These are phyloP conservation scores for Alloscopus bannaensis DNA, from an alignment of 2,888 invertebrate species.

Conservation along the genomic window DNA sequence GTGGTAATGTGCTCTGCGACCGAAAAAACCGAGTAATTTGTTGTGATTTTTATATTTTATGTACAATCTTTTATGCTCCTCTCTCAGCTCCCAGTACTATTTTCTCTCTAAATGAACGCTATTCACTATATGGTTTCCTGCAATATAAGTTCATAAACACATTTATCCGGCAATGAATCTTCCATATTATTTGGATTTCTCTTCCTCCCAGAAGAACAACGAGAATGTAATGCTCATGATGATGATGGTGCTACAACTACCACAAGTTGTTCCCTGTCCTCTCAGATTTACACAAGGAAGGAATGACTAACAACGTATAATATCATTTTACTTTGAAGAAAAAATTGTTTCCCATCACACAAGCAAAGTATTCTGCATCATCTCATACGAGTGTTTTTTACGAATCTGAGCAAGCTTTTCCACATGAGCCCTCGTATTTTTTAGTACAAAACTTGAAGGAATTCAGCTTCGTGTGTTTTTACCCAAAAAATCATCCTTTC, in stretches of 20 bases:
- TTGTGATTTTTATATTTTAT: conserved; percentile 56
- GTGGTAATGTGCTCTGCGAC: conserved; percentile 44
- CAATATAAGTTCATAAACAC: conserved; percentile 57
- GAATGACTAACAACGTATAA: too few relatives aligned
- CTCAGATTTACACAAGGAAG: too few relatives aligned
- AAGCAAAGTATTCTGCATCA: too few relatives aligned
- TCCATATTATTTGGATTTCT: conserved; percentile 43
- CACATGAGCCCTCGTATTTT: not conserved
- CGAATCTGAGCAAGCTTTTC: not conserved
- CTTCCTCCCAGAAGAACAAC: conserved; percentile 5
- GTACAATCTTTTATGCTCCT: conserved; percentile 46
- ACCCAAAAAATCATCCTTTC: conserved; percentile 2
- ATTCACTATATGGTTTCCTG: conserved; percentile 57
- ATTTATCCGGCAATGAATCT: conserved; percentile 57
- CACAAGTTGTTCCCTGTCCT: too few relatives aligned
- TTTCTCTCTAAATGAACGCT: conserved; percentile 36
- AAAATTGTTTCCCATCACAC: too few relatives aligned
- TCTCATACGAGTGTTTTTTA: not conserved
- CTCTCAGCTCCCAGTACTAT: conserved; percentile 14
- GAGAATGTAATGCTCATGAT: conserved; percentile 28
- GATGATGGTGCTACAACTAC: conserved; percentile 1
- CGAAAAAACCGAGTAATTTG: conserved; percentile 59
- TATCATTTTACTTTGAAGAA: too few relatives aligned
- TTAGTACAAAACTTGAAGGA: conserved; percentile 38
- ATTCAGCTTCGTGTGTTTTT: conserved; percentile 22